Base-by-base conservation (phyloP, 2,888 invertebrate species). In the Hirtodrosophila trivittata region DNA sequence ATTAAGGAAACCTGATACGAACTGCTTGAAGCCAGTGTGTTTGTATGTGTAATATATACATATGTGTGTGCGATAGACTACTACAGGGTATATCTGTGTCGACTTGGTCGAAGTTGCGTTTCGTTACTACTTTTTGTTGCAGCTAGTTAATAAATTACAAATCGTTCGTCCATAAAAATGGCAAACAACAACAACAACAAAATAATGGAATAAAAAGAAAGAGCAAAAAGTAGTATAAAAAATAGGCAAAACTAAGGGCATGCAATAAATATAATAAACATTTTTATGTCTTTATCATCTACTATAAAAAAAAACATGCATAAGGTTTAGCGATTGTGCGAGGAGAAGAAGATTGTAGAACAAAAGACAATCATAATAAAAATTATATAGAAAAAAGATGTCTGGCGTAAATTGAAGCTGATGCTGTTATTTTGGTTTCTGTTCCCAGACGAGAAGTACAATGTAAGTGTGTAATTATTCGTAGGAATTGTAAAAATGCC, bases 221-320 rank as follows among this genome's bases (percentile, higher is more conserved):
- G 5, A 28, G 2, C 3, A 21, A 28, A 28, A 9, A 28, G 6
- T 25, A 25, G 4, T 25, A 25, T 3, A 25, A 28, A 28, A 9
- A 28, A 28, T 28, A 28, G 28, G n/a, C n/a, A n/a, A n/a, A n/a
- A n/a, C 62, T 66, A 80, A 58, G 30, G 49, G 46, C 52, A 63
- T 57, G 59, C 66, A 62, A 66, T 74, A 65, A 69, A 69, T 69
- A 73, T 69, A 73, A 74, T 77, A 72, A 77, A 72, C 57, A 72
- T 65, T 66, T 73, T 73, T 28, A 69, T 65, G 49, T 47, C 58
- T 58, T 72, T 68, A 65, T 64, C 73, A 54, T 30, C 30, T 13
- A 47, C 32, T 49, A 59, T 64, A 64, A 33, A 8, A 18, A 39
- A 39, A 18, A 63, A 58, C 71, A 55, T 58, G 52, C 54, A 72